phyloP scores from a whole-genome alignment of 2,113 vertebrate species.

The Neodontobutis hainanensis region DNA sequence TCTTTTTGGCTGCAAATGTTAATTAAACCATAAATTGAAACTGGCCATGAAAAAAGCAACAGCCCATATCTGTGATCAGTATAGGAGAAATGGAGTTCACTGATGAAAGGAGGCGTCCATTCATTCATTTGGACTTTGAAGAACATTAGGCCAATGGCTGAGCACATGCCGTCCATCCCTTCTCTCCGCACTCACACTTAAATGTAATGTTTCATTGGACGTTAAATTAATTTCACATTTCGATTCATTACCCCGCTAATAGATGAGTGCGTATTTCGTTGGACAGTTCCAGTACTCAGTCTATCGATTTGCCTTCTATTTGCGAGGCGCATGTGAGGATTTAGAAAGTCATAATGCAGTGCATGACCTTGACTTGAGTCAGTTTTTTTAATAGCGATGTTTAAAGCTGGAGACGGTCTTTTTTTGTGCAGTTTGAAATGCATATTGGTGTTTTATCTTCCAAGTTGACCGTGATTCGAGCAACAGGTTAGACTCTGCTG shows the following conservation, averaged over 20 bases:
- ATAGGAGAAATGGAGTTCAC: constrained; percentile 30
- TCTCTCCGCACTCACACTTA: constrained; percentile 12
- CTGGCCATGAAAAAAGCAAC: constrained; percentile 34
- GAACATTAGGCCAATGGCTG: constrained; percentile 56
- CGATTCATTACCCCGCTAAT: constrained; percentile 59
- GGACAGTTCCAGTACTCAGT: constrained; percentile 20
- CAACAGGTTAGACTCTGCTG: constrained; percentile 23
- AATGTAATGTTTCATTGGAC: constrained; percentile 31
- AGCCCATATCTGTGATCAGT: constrained; percentile 39
- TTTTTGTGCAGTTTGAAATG: constrained; percentile 4
- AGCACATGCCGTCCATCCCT: constrained; percentile 30
- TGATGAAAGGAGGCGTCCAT: constrained; percentile 21
- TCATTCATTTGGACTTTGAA: constrained; percentile 52
- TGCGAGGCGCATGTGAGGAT: constrained; percentile 22
- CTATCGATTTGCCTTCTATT: constrained; percentile 28
- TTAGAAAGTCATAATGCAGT: background rate
- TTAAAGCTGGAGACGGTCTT: background rate
- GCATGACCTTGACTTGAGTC: constrained; percentile 43
- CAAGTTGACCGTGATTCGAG: constrained; percentile 35
- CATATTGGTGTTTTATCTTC: background rate
- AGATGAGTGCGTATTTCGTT: constrained; percentile 33
- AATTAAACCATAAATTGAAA: constrained; percentile 70
- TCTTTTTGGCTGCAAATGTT: constrained; percentile 51
- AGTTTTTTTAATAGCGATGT: constrained; percentile 20
- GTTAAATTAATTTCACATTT: constrained; percentile 62